These are phyloP conservation scores for Kryptolebias marmoratus DNA, from an alignment of 2,113 vertebrate genomes.

Conservation along the genomic window DNA sequence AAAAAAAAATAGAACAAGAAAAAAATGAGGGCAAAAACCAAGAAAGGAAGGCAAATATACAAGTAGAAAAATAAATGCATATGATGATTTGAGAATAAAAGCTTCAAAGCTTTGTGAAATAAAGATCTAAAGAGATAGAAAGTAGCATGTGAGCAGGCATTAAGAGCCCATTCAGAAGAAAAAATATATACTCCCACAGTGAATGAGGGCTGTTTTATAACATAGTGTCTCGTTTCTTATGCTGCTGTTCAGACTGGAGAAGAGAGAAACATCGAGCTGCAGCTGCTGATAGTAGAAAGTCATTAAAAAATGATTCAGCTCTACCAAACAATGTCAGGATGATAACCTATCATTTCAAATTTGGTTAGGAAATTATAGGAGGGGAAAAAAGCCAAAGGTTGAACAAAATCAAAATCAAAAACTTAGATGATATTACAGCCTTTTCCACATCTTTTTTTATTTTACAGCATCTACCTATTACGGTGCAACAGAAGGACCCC, in stretches of 20 bases:
- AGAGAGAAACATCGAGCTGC: constrained; percentile 15
- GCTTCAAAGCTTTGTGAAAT: neutral
- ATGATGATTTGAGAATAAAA: neutral
- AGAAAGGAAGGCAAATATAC: neutral
- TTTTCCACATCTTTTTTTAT: neutral
- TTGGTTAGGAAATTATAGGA: neutral
- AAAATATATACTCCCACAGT: constrained; percentile 35
- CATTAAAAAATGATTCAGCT: constrained; percentile 5
- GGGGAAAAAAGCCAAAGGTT: too few relatives aligned
- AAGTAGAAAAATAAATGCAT: neutral
- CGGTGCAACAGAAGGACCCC: neutral
- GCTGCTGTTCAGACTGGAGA: neutral
- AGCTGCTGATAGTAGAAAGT: constrained; percentile 8
- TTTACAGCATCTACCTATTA: neutral
- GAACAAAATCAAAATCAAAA: neutral
- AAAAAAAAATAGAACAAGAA: neutral
- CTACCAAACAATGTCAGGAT: neutral
- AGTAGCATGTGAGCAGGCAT: constrained; percentile 9
- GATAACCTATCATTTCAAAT: constrained; percentile 33
- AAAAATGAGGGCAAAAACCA: neutral
- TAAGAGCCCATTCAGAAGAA: constrained; percentile 26
- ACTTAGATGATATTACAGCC: neutral
- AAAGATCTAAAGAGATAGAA: constrained; percentile 28
- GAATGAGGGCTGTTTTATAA: constrained; percentile 46
- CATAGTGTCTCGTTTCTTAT: constrained; percentile 26